A percentile compares a stretch with the other conserved stretches of the same genome.
phyloP scores from a whole-genome alignment of 2,888 invertebrate species.

The Autographa gamma region DNA sequence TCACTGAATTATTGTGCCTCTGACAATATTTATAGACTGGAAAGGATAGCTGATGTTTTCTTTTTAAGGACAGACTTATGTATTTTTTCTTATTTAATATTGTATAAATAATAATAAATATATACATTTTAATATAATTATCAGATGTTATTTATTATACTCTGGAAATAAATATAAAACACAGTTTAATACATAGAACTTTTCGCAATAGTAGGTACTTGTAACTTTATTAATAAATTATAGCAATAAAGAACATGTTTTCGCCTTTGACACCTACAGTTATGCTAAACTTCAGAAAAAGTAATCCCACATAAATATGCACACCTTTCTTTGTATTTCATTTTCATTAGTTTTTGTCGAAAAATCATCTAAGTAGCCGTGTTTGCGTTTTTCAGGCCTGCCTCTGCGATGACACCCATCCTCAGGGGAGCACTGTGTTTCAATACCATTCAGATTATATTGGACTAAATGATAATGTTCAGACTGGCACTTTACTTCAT shows the following conservation, averaged over 20 bases:
- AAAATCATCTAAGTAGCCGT: conserved; percentile 33
- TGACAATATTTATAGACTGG: background rate
- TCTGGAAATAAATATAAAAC: background rate
- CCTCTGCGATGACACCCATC: conserved; percentile 35
- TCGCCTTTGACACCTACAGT: background rate
- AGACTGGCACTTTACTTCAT: background rate
- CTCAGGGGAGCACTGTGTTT: conserved; percentile 46
- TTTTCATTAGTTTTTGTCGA: conserved; percentile 41
- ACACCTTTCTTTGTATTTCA: conserved; percentile 35
- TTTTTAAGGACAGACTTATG: background rate
- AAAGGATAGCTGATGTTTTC: background rate
- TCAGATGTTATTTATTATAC: background rate
- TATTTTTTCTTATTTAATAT: background rate
- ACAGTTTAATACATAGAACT: background rate
- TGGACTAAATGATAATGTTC: conserved; percentile 23
- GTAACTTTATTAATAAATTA: background rate
- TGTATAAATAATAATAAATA: background rate
- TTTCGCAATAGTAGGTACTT: background rate
- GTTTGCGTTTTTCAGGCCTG: conserved; percentile 45
- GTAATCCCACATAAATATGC: conserved; percentile 15
- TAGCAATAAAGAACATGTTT: background rate
- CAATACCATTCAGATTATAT: conserved; percentile 37
- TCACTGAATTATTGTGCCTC: conserved; percentile 5
- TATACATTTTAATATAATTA: background rate
- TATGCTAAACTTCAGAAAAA: conserved; percentile 16